Evolutionary conservation across 2,113 vertebrate genomes (phyloP).

Genomic region (Psettodes erumei): DNA sequence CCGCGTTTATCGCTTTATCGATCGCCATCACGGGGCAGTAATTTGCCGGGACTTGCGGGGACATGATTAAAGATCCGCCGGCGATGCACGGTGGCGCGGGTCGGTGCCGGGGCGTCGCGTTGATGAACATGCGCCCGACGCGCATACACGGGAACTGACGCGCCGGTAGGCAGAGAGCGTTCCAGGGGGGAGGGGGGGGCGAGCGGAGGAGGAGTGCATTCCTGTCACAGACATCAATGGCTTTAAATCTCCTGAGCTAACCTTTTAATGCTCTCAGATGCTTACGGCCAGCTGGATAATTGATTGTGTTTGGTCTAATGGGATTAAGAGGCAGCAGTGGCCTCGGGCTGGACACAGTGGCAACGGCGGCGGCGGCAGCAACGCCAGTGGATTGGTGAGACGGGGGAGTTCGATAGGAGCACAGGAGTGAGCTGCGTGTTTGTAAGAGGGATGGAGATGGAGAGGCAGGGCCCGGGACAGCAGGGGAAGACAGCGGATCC

Average conservation of each 20-base stretch:
- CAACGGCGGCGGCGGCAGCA: constrained; percentile 35
- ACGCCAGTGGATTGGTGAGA: constrained; percentile 56
- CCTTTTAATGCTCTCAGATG: constrained; percentile 81
- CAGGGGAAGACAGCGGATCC: constrained; percentile 20
- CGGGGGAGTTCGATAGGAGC: constrained; percentile 39
- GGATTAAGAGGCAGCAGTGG: constrained; percentile 79
- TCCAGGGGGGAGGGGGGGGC: not conserved
- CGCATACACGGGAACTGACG: constrained; percentile 39
- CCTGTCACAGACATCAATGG: constrained; percentile 75
- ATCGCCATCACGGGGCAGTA: constrained; percentile 82
- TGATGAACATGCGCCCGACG: constrained; percentile 65
- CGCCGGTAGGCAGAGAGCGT: constrained; percentile 24
- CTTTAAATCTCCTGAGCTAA: constrained; percentile 79
- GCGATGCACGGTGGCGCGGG: constrained; percentile 66
- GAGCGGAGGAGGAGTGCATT: constrained; percentile 53
- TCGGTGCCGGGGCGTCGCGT: constrained; percentile 65
- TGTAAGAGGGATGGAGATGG: constrained; percentile 3
- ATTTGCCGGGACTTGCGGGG: constrained; percentile 79
- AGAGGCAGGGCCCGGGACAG: constrained; percentile 14
- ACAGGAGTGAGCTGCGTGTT: constrained; percentile 13
- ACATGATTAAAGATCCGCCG: constrained; percentile 82
- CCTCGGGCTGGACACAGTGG: constrained; percentile 72
- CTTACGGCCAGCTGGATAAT: constrained; percentile 80
- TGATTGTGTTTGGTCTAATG: constrained; percentile 81
- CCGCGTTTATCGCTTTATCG: constrained; percentile 79